Base-by-base conservation (phyloP, 2,113 vertebrate genomes). In the Columbina picui region DNA sequence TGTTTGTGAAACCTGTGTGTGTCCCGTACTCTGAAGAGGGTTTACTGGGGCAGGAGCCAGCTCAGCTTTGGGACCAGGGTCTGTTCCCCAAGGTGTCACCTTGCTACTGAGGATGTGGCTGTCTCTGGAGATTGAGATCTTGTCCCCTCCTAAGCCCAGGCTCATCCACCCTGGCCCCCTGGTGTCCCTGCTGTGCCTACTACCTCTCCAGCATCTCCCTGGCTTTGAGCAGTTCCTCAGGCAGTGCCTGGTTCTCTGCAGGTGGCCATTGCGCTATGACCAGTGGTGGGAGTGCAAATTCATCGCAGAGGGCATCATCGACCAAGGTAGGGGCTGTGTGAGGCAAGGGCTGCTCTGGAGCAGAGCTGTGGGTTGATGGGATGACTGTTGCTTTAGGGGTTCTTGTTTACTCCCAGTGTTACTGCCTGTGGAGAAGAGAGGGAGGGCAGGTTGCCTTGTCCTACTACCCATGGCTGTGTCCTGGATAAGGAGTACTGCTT, bases 281-380 rank as follows among this genome's bases (percentile, higher is more conserved):
- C 99, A 99, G 96, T 99, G 99, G 99, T 99, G 99, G 99, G 99
- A 99, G 64, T 99, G 99, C 94, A 99, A 99, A 96, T 99, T 99
- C 97, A 99, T 99, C 22, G 99, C 99, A 9, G 99, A 99, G 97
- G 99, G 99, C 90, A 99, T 99, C 97, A 99, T 99, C 10, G 99
- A 99, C 96, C 99, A 99, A 98, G 99, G 99, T 99, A 93, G 67
- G 95, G 53, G 12, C 53, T 82, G 65, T 5, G 10, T 52, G 59
- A 71, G 55, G n/a, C 50, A 36, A 38, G 47, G 55, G 43, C 53
- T 93, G 18, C n/a, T 79, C 70, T 65, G 78, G 39, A 47, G 65
- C 56, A 29, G 14, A 45, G 17, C 4, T 0, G 1, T 60, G 41
- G 12, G 3, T 86, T 70, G 64, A 32, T 67, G 55, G 26, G 32